Conservation (phyloP, 2,113 vertebrate species). For the Nicator chloris region DNA sequence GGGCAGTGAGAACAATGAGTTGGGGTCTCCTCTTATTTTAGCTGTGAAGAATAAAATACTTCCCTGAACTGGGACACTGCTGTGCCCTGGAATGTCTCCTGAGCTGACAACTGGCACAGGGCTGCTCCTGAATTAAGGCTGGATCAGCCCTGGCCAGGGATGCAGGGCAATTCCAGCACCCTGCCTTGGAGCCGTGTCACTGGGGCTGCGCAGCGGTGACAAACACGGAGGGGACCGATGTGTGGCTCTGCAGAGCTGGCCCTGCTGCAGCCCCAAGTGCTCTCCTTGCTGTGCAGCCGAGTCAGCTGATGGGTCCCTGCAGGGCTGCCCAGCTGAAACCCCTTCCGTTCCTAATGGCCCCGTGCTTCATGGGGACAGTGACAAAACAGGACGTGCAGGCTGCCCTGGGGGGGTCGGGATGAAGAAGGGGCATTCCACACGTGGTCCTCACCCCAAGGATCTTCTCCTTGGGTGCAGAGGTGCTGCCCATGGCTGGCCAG, state of each 20-base stretch:
- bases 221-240: not conserved
- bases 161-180: accelerated
- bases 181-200: accelerated
- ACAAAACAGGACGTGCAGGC: not conserved
- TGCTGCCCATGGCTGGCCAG: accelerated
- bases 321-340: not conserved
- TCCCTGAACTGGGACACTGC: not conserved
- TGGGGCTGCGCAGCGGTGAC: not conserved
- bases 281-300: not conserved
- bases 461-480: not conserved
- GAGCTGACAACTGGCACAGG: not conserved
- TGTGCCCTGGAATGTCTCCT: not conserved
- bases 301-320: not conserved
- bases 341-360: not conserved
- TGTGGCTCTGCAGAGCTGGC: not conserved
- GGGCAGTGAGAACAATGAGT: not conserved
- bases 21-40: not conserved
- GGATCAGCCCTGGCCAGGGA: not conserved
- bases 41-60: not conserved
- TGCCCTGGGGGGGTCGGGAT: not conserved
- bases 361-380: not conserved
- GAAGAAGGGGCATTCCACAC: accelerated
- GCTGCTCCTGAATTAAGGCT: not conserved
- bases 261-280: not conserved
- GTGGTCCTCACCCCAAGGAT: not conserved